Percentiles rank a stretch among this genome's conserved stretches.
phyloP scores from a whole-genome alignment of 2,797 vertebrate genomes.

The Pampus argenteus region DNA sequence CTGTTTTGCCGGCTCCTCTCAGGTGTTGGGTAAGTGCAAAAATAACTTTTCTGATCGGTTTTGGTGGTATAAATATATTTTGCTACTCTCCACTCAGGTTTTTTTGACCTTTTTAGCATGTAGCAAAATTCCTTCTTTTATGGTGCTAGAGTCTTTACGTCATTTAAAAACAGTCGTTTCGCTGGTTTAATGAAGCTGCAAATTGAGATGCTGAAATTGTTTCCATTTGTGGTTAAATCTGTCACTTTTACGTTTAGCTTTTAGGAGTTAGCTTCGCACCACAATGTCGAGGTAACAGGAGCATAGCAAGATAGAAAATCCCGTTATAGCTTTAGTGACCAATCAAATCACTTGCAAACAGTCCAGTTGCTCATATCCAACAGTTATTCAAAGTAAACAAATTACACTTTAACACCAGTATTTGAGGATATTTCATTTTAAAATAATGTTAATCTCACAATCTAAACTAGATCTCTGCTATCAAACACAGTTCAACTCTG shows the following conservation, averaged over 20 bases:
- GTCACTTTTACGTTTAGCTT: conserved; percentile 11
- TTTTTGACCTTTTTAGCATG: not conserved
- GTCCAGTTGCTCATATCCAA: not conserved
- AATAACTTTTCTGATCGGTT: not conserved
- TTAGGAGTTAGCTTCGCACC: conserved; percentile 1
- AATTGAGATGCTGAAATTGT: conserved; percentile 31
- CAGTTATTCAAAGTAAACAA: conserved; percentile 2
- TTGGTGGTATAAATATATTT: not conserved
- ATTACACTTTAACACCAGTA: not conserved
- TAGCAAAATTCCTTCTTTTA: not conserved
- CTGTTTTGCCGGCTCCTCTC: conserved; percentile 97
- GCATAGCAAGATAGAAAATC: not conserved
- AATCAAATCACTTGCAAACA: not conserved
- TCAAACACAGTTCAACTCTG: conserved; percentile 1
- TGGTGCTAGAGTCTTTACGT: not conserved
- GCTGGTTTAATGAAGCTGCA: conserved; percentile 34
- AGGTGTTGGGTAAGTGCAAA: conserved; percentile 90
- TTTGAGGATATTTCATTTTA: not conserved
- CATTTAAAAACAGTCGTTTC: conserved; percentile 8
- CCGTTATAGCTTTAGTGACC: conserved; percentile 3
- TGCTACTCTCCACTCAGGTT: not conserved
- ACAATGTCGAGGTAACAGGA: not conserved
- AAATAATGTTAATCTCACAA: not conserved
- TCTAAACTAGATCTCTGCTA: not conserved
- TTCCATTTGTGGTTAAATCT: conserved; percentile 15